A percentile compares a stretch with the other conserved stretches of the same genome.
These are phyloP conservation scores for Platyrinchus mystaceus DNA, from an alignment of 2,797 vertebrate genomes.

Conservation along the genomic window DNA sequence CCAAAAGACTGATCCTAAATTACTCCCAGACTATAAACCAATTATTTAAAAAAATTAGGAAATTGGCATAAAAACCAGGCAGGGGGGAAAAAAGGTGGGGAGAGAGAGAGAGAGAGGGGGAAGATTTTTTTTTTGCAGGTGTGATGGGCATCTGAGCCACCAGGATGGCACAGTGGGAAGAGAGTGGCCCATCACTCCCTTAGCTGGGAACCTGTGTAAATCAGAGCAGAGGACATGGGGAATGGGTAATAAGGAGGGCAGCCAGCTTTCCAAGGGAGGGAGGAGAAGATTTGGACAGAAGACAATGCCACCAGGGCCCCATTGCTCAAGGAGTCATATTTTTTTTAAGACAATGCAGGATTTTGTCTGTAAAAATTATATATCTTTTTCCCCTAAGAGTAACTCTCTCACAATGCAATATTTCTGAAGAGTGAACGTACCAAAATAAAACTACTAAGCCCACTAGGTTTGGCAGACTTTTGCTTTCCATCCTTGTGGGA, in stretches of 20 bases:
- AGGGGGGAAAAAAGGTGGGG: too few relatives aligned
- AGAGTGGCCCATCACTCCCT: accelerated
- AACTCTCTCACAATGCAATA: background rate
- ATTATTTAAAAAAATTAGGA: background rate
- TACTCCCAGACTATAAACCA: background rate
- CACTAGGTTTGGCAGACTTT: background rate
- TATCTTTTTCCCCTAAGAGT: background rate
- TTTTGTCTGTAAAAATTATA: background rate
- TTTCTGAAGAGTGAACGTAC: background rate
- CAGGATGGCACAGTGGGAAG: background rate
- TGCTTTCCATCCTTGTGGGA: background rate
- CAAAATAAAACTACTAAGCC: background rate
- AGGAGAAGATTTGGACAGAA: background rate
- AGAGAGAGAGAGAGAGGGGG: too few relatives aligned
- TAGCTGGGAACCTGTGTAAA: background rate
- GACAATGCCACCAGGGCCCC: background rate
- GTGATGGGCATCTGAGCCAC: background rate
- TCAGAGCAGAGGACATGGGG: background rate
- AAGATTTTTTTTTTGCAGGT: background rate
- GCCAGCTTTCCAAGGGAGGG: background rate
- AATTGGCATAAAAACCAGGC: background rate
- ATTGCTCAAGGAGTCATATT: background rate
- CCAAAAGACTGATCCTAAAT: background rate
- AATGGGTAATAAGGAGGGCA: background rate
- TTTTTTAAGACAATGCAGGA: background rate